Percentiles rank a stretch among this genome's conserved stretches.
These are phyloP conservation scores for Teleogryllus occipitalis DNA, from an alignment of 1,140 invertebrate species.

Conservation along the genomic window DNA sequence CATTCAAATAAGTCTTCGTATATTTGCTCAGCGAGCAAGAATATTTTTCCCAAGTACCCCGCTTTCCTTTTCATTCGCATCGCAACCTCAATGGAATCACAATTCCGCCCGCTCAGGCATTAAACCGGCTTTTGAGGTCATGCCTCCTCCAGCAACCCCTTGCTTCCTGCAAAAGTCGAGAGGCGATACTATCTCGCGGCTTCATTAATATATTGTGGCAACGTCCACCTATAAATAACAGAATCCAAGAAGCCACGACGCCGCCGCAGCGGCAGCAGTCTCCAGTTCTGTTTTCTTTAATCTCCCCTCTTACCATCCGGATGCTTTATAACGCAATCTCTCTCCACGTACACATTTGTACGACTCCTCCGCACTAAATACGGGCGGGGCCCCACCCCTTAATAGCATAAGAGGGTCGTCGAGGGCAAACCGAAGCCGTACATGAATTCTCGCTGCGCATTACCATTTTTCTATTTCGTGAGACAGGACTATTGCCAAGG, in stretches of 20 bases:
- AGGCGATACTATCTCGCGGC: neutral
- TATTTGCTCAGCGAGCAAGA: no score
- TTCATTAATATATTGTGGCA: neutral
- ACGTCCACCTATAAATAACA: neutral
- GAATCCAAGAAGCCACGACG: neutral
- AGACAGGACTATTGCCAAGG: neutral
- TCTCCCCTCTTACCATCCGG: neutral
- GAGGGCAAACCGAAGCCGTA: neutral
- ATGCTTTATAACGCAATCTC: neutral
- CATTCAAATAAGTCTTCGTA: no score
- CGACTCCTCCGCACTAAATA: neutral
- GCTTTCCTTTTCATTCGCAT: no score
- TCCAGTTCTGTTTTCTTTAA: slow-evolving; percentile 5
- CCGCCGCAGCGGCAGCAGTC: neutral
- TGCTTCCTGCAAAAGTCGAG: neutral
- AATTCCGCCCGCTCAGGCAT: no score
- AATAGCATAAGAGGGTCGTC: neutral
- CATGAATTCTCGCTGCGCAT: neutral
- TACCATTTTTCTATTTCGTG: slow-evolving; percentile 1
- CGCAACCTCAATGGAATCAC: no score
- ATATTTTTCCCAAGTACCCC: no score
- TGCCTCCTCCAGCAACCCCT: no score
- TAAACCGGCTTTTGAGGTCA: no score
- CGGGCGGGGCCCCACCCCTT: neutral
- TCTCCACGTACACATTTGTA: neutral